phyloP scores from a whole-genome alignment of 2,113 vertebrate genomes.

The Xiphias gladius region DNA sequence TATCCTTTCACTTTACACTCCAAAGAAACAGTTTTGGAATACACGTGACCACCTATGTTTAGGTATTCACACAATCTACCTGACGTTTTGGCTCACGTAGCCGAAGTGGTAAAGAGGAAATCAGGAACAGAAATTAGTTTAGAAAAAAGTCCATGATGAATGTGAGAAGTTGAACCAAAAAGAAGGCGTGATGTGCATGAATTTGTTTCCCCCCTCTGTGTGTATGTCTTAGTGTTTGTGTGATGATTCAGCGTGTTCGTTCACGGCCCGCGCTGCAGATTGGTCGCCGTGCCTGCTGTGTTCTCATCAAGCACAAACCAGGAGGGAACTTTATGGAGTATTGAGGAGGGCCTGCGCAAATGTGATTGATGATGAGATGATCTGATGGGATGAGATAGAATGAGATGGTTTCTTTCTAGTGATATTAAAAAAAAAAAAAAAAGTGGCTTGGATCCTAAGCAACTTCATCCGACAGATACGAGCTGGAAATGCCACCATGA shows the following conservation, averaged over 20 bases:
- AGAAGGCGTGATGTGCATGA: background rate
- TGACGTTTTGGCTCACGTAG: background rate
- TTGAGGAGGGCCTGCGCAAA: conserved; percentile 51
- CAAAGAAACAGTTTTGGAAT: conserved; percentile 34
- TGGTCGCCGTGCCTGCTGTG: conserved; percentile 73
- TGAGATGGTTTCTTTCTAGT: conserved; percentile 4
- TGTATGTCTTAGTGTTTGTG: conserved; percentile 2
- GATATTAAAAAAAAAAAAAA: background rate
- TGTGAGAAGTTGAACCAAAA: background rate
- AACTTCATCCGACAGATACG: conserved; percentile 9
- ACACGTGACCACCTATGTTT: background rate
- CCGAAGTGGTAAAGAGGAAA: background rate
- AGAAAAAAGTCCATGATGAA: background rate
- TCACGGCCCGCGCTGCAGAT: conserved; percentile 61
- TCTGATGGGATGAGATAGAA: conserved; percentile 18
- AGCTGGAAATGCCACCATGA: background rate
- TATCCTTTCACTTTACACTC: conserved; percentile 24
- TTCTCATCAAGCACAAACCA: conserved; percentile 64
- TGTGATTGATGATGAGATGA: conserved; percentile 53
- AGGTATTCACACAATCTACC: background rate
- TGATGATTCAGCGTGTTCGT: conserved; percentile 66
- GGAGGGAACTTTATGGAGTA: conserved; percentile 55
- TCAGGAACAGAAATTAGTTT: background rate
- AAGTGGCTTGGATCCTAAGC: conserved; percentile 2
- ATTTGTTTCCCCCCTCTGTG: background rate